A percentile compares a stretch with the other conserved stretches of the same genome.
phyloP scores from a whole-genome alignment of 2,113 vertebrate species.

The Laticauda colubrina region DNA sequence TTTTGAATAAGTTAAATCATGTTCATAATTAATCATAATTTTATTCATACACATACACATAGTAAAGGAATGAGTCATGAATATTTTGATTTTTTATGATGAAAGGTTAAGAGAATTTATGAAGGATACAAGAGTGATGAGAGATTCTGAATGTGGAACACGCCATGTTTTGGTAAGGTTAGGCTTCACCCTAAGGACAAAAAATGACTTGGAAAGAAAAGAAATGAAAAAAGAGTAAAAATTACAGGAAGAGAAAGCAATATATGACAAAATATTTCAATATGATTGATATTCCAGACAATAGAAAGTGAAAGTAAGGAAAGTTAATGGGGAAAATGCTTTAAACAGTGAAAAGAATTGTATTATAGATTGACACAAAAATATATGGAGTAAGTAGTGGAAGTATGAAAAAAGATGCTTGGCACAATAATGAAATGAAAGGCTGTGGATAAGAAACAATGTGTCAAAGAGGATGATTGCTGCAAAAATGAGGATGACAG shows the following conservation, averaged over 20 bases:
- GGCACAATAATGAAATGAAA: not conserved
- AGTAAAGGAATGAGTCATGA: not conserved
- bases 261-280: not conserved
- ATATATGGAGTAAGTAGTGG: not conserved
- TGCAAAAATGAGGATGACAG: not conserved
- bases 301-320: not conserved
- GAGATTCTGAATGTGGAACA: not conserved
- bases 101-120: not conserved
- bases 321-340: not conserved
- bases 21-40: not conserved
- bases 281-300: not conserved
- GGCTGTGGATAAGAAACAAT: not conserved
- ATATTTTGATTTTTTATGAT: not conserved
- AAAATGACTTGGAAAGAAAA: not conserved
- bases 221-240: not conserved
- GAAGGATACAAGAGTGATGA: not conserved
- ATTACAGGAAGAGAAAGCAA: not conserved
- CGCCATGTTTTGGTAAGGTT: not conserved
- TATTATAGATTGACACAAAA: not conserved
- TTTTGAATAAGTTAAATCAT: not conserved
- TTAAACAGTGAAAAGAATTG: not conserved
- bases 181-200: not conserved
- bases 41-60: not conserved
- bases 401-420: not conserved
- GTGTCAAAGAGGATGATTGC: not conserved